phyloP scores from a whole-genome alignment of 2,888 invertebrate species.

The Rhamnusium bicolor region DNA sequence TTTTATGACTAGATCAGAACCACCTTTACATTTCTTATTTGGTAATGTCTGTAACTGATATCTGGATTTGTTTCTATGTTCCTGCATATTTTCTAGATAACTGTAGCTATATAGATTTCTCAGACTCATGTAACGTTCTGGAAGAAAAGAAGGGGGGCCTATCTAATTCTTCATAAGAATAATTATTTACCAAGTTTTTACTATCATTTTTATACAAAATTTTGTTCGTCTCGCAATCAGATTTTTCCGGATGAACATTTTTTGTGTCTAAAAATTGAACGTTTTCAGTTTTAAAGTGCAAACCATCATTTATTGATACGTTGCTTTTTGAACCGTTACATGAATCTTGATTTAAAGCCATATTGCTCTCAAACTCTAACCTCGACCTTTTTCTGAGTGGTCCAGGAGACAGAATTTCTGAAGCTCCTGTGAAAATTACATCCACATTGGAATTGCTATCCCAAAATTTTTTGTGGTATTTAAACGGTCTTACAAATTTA shows the following conservation, averaged over 20 bases:
- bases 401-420: background rate
- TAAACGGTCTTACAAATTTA: slow-evolving; percentile 31
- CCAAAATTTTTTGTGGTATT: slow-evolving; percentile 35
- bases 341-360: slow-evolving; percentile 19
- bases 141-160: background rate
- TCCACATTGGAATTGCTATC: slow-evolving; percentile 32
- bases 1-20: background rate
- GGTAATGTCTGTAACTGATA: slow-evolving; percentile 1
- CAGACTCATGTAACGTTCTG: slow-evolving; percentile 34
- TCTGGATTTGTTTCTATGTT: background rate
- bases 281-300: slow-evolving; percentile 2
- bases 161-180: slow-evolving; percentile 36
- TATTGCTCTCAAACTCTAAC: slow-evolving; percentile 10
- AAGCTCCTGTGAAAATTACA: background rate
- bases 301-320: background rate
- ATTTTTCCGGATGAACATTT: background rate
- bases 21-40: background rate
- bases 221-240: slow-evolving; percentile 29
- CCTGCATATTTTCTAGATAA: slow-evolving; percentile 23
- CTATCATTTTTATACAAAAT: slow-evolving; percentile 43
- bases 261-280: slow-evolving; percentile 35
- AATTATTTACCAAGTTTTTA: slow-evolving; percentile 34
- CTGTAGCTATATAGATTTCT: slow-evolving; percentile 34
- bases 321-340: background rate
- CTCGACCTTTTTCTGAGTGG: slow-evolving; percentile 8